Evolutionary conservation across 2,797 vertebrate species (phyloP).

Genomic region (Tenualosa thibaudeaui): DNA sequence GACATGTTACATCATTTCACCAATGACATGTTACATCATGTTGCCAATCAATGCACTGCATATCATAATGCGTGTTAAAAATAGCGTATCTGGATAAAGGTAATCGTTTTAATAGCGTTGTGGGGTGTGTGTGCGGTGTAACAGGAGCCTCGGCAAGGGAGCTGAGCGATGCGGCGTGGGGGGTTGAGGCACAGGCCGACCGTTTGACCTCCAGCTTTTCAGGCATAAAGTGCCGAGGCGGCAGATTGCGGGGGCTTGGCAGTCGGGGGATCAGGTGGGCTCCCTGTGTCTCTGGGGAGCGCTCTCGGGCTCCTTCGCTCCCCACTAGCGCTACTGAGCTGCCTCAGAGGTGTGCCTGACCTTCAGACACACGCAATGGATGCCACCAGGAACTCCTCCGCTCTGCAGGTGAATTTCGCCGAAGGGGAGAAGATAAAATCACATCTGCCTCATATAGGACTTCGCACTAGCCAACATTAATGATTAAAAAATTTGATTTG

Average conservation of each 20-base stretch:
- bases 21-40: background rate
- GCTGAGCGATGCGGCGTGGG: background rate
- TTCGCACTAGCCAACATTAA: too few species aligned
- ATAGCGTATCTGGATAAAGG: background rate
- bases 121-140: background rate
- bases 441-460: background rate
- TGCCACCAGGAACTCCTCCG: background rate
- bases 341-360: background rate
- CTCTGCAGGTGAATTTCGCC: background rate
- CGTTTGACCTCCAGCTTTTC: slow-evolving; percentile 20
- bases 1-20: background rate
- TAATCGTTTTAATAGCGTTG: slow-evolving; percentile 14
- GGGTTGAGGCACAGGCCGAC: background rate
- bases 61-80: background rate
- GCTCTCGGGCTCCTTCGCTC: background rate
- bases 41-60: background rate
- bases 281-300: background rate
- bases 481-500: too few species aligned
- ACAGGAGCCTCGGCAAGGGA: background rate
- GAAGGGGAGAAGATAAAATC: background rate
- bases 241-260: slow-evolving; percentile 56
- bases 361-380: background rate
- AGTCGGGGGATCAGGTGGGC: slow-evolving; percentile 1
- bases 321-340: background rate
- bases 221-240: slow-evolving; percentile 55